These are phyloP conservation scores for Stenodema calcarata DNA, from an alignment of 2,888 invertebrate species.

Conservation along the genomic window DNA sequence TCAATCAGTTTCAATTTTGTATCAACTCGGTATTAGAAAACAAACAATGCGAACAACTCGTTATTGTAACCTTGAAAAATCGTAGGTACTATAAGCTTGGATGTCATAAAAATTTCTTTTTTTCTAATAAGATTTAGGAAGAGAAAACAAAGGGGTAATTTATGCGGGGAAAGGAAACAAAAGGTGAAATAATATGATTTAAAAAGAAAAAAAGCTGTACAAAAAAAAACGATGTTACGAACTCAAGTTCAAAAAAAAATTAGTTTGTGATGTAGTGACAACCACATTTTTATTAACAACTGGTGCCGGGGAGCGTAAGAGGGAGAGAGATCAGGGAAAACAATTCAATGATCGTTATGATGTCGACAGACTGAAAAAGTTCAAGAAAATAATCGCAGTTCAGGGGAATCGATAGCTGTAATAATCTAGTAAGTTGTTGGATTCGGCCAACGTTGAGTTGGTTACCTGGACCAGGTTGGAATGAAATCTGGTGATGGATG, in stretches of 20 bases:
- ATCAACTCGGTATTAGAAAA: not conserved
- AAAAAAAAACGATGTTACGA: not conserved
- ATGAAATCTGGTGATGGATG: no score
- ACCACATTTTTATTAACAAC: not conserved
- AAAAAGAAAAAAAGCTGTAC: slow-evolving; percentile 12
- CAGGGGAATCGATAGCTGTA: no score
- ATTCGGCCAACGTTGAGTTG: no score
- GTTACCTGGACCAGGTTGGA: no score
- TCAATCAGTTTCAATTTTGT: not conserved
- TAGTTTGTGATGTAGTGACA: slow-evolving; percentile 4
- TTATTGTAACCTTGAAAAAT: not conserved
- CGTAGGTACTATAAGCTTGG: not conserved
- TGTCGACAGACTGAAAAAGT: not conserved
- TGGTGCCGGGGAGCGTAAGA: not conserved
- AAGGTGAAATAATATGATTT: not conserved
- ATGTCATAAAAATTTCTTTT: not conserved
- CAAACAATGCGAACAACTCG: not conserved
- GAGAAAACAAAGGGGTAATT: not conserved
- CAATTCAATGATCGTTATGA: not conserved
- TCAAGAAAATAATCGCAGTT: no score
- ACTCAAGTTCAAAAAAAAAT: not conserved
- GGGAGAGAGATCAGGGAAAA: slow-evolving; percentile 25
- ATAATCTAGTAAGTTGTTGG: no score
- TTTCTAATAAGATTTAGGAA: not conserved
- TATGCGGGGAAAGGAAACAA: not conserved